Evolutionary conservation across 2,797 vertebrate species (phyloP), one percentile per base, ranked within the genome.

Genomic region (Hemibagrus guttatus): DNA sequence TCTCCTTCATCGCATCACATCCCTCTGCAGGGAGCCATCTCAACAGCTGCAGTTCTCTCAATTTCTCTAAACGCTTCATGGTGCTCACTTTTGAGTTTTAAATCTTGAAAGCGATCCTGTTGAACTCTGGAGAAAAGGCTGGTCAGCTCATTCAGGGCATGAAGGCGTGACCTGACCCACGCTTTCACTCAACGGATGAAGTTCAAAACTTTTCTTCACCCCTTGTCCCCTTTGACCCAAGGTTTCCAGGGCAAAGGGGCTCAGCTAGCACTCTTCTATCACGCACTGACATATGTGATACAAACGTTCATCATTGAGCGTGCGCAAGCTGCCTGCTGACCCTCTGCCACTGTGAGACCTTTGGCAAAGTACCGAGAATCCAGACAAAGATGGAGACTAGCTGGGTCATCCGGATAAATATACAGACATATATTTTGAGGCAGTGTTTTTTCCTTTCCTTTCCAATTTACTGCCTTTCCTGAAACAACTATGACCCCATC

Each of bases 201-300:
- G 94, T 93, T 95, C 91, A 93, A 92, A 90, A 92, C 90, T 87
- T 86, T 42, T 86, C 89, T 89, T 88, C 90, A 92, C 92, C 91
- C 91, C 87, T 84, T 66, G 58, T 2, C 84, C 87, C 76, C 86
- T 87, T 86, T 88, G 93, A 91, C 93, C 83, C 84, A 83, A 88
- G 89, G 91, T 87, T 52, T 56, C 87, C 91, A 92, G 91, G 92
- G 88, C 66, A 35, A 87, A 93, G 93, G 91, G 92, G 91, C 93
- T 93, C 92, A 92, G 93, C 94, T 89, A 92, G 87, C 87, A 91
- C 90, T 91, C 87, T 63, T 93, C 93, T 92, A 76, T 71, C 87
- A 87, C 19, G 31, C 49, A 89, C 89, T 85, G 93, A 92, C 91
- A 88, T 90, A 78, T 90, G 84, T 82, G 7, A 54, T 83, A 87